Percentiles rank a stretch among this genome's conserved stretches.
phyloP scores from a whole-genome alignment of 1,140 invertebrate genomes.

The Lanistes nyassanus region DNA sequence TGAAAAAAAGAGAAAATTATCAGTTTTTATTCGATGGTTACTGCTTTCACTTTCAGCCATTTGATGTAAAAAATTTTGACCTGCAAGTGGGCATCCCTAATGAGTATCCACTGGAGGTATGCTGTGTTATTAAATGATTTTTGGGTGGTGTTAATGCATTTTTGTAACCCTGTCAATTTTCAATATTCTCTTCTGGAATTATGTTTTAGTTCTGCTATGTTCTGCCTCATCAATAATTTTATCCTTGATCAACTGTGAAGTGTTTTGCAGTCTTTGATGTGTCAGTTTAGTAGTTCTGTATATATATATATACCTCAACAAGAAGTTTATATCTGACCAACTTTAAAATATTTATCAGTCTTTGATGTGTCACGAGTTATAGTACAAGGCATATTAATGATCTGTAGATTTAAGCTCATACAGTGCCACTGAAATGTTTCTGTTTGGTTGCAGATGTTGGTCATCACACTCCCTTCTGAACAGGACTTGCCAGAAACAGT shows the following conservation, averaged over 20 bases:
- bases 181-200: too few relatives aligned
- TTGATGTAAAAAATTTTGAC: conserved; percentile 56
- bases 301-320: neutral
- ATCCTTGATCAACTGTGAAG: neutral
- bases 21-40: neutral
- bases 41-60: conserved; percentile 52
- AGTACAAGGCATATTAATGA: too few relatives aligned
- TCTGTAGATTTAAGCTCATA: neutral
- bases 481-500: conserved; percentile 60
- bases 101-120: conserved; percentile 52
- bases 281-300: neutral
- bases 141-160: neutral
- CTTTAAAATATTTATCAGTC: too few relatives aligned
- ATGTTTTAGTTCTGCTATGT: too few relatives aligned
- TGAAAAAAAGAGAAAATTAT: neutral
- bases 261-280: conserved; percentile 2
- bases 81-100: conserved; percentile 45
- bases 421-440: neutral
- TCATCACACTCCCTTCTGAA: conserved; percentile 41
- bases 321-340: neutral
- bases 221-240: neutral
- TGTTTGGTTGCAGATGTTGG: conserved; percentile 45
- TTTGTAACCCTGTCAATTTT: too few relatives aligned
- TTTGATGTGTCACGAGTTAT: too few relatives aligned
- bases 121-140: neutral